Evolutionary conservation across 2,797 vertebrate genomes (phyloP), one percentile per base, ranked within the genome.

Genomic region (Pterois miles): DNA sequence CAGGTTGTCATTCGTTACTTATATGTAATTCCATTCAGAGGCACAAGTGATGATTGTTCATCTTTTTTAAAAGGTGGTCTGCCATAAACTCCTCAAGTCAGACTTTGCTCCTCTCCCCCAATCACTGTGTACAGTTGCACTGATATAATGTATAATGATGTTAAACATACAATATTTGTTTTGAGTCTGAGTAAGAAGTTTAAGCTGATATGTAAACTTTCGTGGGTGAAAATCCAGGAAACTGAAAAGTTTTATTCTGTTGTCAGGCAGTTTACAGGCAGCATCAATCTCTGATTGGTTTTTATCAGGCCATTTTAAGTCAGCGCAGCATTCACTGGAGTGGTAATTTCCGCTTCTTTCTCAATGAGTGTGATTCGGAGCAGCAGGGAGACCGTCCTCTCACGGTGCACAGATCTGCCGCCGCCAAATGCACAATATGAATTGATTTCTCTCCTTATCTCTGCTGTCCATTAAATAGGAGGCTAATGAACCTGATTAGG

Each of bases 341-440:
- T 53, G 31, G 59, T 57, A 40, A 74, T 81, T 86, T 86, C 78
- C 71, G 46, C 43, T 57, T 84, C 78, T 71, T 73, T 76, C 75
- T 89, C 81, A 84, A 73, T 74, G 80, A 82, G 74, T 43, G 5
- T 71, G 82, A 85, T 81, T 85, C 38, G 12, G 56, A 88, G 6
- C 85, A 87, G 83, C 56, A 0, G 80, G 52, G 58, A 67, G 62
- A 53, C 34, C 0, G 10, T 75, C 22, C 27, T 38, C 74, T 76
- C 59, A 1, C 56, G 0, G 48, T 6, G 69, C 33, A 13, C 71
- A 23, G 82, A 80, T 72, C 64, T 54, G 62, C 29, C 1, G 16
- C 81, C 23, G 77, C 81, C 85, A 89, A 88, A 85, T 66, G 82
- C 83, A 84, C 87, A 89, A 91, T 89, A 84, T 80, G 81, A 88